A percentile compares a stretch with the other conserved stretches of the same genome.
Conservation (phyloP, 2,888 invertebrate species). For the Pemphredon lugubris region DNA sequence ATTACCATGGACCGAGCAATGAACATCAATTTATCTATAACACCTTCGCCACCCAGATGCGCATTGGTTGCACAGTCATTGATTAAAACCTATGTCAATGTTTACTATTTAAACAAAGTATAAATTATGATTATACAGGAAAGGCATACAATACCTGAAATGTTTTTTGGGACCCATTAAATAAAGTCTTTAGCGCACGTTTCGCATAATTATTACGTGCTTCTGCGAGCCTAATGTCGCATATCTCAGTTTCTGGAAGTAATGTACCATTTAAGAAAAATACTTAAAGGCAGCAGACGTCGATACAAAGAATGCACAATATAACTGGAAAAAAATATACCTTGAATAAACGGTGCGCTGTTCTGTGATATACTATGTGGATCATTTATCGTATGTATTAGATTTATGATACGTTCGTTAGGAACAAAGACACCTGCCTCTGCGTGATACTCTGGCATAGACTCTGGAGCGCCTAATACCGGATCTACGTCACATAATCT, state of each 20-base stretch:
- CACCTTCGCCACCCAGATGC: conserved; percentile 76
- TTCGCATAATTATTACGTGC: conserved; percentile 77
- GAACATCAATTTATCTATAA: conserved; percentile 77
- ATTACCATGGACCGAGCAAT: conserved; percentile 79
- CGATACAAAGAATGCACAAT: too few species aligned
- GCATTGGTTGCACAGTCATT: conserved; percentile 78
- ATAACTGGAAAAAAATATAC: conserved; percentile 47
- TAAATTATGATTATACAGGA: too few species aligned
- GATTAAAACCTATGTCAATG: conserved; percentile 73
- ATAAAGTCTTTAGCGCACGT: conserved; percentile 77
- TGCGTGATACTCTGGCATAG: conserved; percentile 75
- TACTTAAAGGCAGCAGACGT: neutral
- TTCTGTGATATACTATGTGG: conserved; percentile 72
- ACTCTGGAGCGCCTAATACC: conserved; percentile 75
- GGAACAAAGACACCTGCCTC: conserved; percentile 78
- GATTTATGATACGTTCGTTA: conserved; percentile 73
- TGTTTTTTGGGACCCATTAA: conserved; percentile 79
- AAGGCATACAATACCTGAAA: conserved; percentile 77
- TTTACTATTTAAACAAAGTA: too few species aligned
- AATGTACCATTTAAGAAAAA: conserved; percentile 8
- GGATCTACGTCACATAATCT: conserved; percentile 78
- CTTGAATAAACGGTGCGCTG: conserved; percentile 76
- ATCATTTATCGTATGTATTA: conserved; percentile 72
- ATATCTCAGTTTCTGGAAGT: conserved; percentile 75
- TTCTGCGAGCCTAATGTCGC: conserved; percentile 73